Evolutionary conservation across 2,113 vertebrate genomes (phyloP), one percentile per base, ranked within the genome.

Genomic region (Archocentrus centrarchus): DNA sequence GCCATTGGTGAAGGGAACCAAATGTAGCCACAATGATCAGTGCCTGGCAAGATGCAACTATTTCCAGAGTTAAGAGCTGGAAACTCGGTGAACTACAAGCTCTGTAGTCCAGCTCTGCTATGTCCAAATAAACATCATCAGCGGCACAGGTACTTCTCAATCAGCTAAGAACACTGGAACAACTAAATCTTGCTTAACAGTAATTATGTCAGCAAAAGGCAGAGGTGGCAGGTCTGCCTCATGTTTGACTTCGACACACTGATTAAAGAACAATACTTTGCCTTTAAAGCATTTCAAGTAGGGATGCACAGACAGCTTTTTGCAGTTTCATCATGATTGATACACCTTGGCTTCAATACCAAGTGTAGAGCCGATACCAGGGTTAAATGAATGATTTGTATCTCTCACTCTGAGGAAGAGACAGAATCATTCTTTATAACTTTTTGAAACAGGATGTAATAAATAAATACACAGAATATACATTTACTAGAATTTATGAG

Each of bases 11-110:
- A 81, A 11, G 4, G 44, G 14, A 75, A 80, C 53, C 80, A 70
- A 86, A 88, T 76, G 78, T 44, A 62, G 86, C 75, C 59, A 47
- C 70, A 76, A 18, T 61, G 59, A 90, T 79, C 55, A n/a, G 60
- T 6, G 60, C 55, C 61, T 86, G 86, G 66, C 57, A 82, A 77
- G 20, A 68, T 30, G 17, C 53, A 57, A 9, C 39, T n/a, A 50
- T 75, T 80, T 80, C 70, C 77, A 86, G 7, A 76, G 24, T 53
- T 53, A 73, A 50, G 44, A 80, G 55, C 73, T n/a, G 59, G 14
- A 2, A 88, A 79, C 44, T 80, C 53, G 0, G 32, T 66, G 35
- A 66, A 83, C 80, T 53, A 14, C 30, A 15, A 47, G 41, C 61
- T 78, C 18, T 2, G 17, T 32, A 32, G 44, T 70, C 44, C 24